Evolutionary conservation across 1,140 invertebrate species (phyloP).

Genomic region (Frieseomelitta varia): DNA sequence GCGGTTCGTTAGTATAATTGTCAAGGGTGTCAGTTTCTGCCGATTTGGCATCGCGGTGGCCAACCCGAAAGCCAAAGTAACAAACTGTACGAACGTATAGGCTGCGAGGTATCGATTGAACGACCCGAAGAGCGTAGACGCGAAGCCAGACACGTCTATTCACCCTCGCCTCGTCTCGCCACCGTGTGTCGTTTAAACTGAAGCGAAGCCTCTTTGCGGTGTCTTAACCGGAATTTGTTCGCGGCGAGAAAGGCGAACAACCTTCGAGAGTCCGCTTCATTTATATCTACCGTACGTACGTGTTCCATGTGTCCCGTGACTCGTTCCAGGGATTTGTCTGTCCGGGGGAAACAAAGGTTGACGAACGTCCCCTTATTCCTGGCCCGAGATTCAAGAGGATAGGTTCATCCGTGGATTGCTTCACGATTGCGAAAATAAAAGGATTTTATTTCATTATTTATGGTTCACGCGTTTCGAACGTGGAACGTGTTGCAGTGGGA

Average conservation of each 20-base stretch:
- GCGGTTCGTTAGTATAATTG: constrained; percentile 18
- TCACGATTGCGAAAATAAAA: constrained; percentile 2
- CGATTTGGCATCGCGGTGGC: not conserved
- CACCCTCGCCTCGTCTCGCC: not conserved
- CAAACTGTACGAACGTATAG: not conserved
- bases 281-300: constrained; percentile 29
- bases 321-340: constrained; percentile 29
- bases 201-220: constrained; percentile 35
- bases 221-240: constrained; percentile 49
- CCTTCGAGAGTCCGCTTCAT: constrained; percentile 20
- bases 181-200: constrained; percentile 39
- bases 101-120: constrained; percentile 36
- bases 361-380: constrained; percentile 17
- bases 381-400: not conserved
- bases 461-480: not conserved
- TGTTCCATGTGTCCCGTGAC: constrained; percentile 7
- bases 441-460: not conserved
- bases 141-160: constrained; percentile 45
- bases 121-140: constrained; percentile 14
- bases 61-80: not conserved
- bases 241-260: constrained; percentile 14
- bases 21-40: not conserved
- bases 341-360: constrained; percentile 29
- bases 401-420: constrained; percentile 17
- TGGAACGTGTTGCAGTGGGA: not conserved